A percentile compares a stretch with the other conserved stretches of the same genome.
Evolutionary conservation across 2,113 vertebrate genomes (phyloP).

Genomic region (Melanostigma gelatinosum): DNA sequence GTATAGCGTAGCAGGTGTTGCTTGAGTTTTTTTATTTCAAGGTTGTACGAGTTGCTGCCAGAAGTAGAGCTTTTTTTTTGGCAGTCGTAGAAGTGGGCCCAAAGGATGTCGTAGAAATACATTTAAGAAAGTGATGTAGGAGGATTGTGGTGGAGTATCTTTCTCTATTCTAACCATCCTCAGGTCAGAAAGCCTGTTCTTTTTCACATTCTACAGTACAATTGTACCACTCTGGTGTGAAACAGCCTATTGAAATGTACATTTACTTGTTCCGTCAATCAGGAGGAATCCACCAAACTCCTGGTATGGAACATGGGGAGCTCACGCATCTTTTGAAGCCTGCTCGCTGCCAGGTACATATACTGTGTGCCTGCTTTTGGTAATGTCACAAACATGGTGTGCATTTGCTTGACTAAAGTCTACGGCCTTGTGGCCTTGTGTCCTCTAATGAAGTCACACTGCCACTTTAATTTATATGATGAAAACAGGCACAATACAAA

Average conservation of each 20-base stretch:
- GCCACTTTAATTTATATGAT: not conserved
- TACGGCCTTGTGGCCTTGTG: not conserved
- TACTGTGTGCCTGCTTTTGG: not conserved
- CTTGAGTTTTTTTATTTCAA: slow-evolving; percentile 31
- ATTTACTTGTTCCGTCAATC: slow-evolving; percentile 7
- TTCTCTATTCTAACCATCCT: not conserved
- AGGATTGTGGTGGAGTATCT: not conserved
- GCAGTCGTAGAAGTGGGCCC: not conserved
- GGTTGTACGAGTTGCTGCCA: slow-evolving; percentile 17
- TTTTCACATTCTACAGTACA: slow-evolving; percentile 19
- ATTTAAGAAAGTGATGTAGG: not conserved
- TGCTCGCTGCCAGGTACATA: not conserved
- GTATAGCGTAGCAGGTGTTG: slow-evolving; percentile 18
- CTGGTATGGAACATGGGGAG: not conserved
- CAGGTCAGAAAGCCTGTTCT: slow-evolving; percentile 11
- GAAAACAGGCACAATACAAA: not conserved
- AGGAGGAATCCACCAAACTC: not conserved
- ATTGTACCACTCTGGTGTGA: slow-evolving; percentile 1
- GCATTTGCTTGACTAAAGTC: not conserved
- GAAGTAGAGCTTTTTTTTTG: slow-evolving; percentile 7
- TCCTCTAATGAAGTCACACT: not conserved
- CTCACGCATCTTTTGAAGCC: slow-evolving; percentile 7
- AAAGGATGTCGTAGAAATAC: not conserved
- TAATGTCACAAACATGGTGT: not conserved
- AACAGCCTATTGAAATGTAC: slow-evolving; percentile 27